These are phyloP conservation scores for Cosmopolites sordidus DNA, from an alignment of 2,888 invertebrate species.

Conservation along the genomic window DNA sequence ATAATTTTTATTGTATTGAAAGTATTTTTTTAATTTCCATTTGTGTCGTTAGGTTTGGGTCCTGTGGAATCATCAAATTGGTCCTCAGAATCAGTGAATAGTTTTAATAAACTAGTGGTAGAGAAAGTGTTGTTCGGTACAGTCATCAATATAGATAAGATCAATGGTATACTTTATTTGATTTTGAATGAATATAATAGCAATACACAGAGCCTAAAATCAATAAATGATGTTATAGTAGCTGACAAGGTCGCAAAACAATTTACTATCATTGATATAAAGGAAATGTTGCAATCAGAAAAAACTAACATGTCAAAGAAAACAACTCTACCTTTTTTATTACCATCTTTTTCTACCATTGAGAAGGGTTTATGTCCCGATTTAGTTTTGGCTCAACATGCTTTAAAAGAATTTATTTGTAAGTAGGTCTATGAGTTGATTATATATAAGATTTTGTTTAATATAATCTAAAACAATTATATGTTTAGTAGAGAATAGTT, in stretches of 20 bases:
- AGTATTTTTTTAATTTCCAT: not conserved
- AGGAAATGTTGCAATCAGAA: slow-evolving; percentile 6
- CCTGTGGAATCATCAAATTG: slow-evolving; percentile 11
- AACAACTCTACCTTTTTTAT: slow-evolving; percentile 13
- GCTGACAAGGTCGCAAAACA: slow-evolving; percentile 10
- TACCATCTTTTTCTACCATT: slow-evolving; percentile 13
- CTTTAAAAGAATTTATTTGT: not conserved
- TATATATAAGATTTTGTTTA: too few species aligned
- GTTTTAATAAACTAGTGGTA: slow-evolving; percentile 6
- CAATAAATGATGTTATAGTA: slow-evolving; percentile 9
- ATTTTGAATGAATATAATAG: slow-evolving; percentile 10
- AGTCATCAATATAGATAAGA: slow-evolving; percentile 7
- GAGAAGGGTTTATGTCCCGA: slow-evolving; percentile 6
- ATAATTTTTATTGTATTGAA: not conserved
- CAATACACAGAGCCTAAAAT: not conserved
- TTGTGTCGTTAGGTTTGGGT: slow-evolving; percentile 10
- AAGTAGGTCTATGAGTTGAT: too few species aligned
- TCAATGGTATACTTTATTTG: slow-evolving; percentile 11
- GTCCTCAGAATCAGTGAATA: slow-evolving; percentile 4
- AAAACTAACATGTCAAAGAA: slow-evolving; percentile 5
- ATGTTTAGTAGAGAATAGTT: too few species aligned
- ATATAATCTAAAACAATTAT: too few species aligned
- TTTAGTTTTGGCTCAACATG: not conserved
- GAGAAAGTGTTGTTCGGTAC: slow-evolving; percentile 6
- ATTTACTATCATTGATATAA: slow-evolving; percentile 12